Conservation (phyloP, 2,113 vertebrate genomes). For the Phycodurus eques region DNA sequence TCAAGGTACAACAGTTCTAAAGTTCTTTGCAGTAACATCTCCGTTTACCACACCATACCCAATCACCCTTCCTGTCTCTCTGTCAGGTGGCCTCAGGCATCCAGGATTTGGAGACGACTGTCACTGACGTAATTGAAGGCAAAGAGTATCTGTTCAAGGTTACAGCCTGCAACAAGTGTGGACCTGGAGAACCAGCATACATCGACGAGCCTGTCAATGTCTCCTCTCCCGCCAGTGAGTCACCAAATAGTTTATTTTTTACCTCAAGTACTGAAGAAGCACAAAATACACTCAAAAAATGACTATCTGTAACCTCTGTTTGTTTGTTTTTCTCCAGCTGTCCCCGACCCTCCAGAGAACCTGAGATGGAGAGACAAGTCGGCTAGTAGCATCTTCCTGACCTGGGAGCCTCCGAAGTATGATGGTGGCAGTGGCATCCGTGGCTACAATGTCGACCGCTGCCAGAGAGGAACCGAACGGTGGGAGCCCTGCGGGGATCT, state of each 20-base stretch:
- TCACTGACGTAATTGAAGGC: constrained; percentile 93
- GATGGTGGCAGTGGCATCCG: constrained; percentile 92
- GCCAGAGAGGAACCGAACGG: constrained; percentile 89
- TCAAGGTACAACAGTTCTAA: constrained; percentile 76
- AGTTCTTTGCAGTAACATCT: background rate
- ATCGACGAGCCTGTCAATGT: constrained; percentile 94
- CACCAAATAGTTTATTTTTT: background rate
- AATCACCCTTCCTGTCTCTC: background rate
- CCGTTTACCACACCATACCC: background rate
- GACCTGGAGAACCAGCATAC: constrained; percentile 93
- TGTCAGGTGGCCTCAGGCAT: constrained; percentile 81
- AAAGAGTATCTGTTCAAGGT: constrained; percentile 96
- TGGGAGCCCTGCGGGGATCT: constrained; percentile 92
- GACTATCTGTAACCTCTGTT: background rate
- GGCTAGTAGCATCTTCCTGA: constrained; percentile 89
- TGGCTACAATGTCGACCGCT: constrained; percentile 92
- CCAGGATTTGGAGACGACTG: constrained; percentile 88
- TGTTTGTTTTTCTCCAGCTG: constrained; percentile 68
- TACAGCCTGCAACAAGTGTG: constrained; percentile 92
- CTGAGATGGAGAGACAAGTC: constrained; percentile 96
- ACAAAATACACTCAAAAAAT: background rate
- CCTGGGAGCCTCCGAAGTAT: constrained; percentile 93
- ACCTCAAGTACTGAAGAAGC: background rate
- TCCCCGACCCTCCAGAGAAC: constrained; percentile 96
- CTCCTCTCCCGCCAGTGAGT: constrained; percentile 93